Conservation (phyloP, 2,797 vertebrate genomes). For the Poliocrania exsul region DNA sequence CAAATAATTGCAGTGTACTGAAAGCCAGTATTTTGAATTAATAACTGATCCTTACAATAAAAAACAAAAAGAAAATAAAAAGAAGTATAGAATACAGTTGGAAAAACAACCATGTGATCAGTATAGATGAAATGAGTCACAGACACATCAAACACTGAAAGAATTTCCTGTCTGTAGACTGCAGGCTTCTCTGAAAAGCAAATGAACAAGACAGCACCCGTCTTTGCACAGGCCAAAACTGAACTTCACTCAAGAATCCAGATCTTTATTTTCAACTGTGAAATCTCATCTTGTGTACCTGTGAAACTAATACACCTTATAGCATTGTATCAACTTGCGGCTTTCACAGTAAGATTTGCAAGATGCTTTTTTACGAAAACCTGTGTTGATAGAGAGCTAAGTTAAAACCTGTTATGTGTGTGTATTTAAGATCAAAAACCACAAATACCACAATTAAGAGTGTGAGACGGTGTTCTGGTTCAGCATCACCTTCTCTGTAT, state of each 20-base stretch:
- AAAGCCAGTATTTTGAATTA: background rate
- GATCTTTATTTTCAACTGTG: background rate
- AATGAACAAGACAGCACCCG: conserved; percentile 30
- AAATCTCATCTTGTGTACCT: background rate
- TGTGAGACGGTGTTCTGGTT: background rate
- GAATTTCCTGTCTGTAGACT: conserved; percentile 80
- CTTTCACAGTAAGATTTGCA: background rate
- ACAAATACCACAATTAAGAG: background rate
- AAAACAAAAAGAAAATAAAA: background rate
- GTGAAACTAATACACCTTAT: background rate
- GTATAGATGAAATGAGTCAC: conserved; percentile 76
- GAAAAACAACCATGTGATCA: conserved; percentile 51
- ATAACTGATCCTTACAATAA: background rate
- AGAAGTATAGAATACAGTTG: background rate
- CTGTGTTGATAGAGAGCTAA: background rate
- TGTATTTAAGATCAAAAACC: background rate
- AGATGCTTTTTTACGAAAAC: background rate
- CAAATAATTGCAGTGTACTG: background rate
- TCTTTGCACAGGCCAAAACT: conserved; percentile 6
- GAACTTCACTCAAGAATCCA: background rate
- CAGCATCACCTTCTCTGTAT: background rate
- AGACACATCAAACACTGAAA: conserved; percentile 71
- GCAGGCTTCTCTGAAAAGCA: conserved; percentile 50
- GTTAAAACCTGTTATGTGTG: background rate
- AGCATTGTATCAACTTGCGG: background rate